Evolutionary conservation across 2,797 vertebrate species (phyloP).

Genomic region (Notolabrus celidotus): DNA sequence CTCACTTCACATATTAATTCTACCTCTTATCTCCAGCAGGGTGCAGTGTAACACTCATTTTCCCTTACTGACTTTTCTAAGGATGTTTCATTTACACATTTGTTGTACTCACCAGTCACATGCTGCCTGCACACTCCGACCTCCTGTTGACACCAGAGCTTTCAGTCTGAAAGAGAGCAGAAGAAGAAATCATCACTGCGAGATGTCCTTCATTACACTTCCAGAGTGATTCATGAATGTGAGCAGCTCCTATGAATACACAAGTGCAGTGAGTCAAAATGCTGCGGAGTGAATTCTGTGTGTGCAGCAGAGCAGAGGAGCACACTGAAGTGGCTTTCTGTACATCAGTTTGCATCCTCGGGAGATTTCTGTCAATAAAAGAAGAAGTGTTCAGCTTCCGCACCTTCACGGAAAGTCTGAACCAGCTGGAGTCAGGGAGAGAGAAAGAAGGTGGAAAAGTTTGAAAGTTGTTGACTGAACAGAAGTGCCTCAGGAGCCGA

Average conservation of each 20-base stretch:
- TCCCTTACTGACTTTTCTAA: background rate
- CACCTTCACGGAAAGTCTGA: constrained; percentile 52
- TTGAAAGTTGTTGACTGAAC: constrained; percentile 28
- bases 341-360: constrained; percentile 4
- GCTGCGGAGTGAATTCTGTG: background rate
- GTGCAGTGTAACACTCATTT: constrained; percentile 41
- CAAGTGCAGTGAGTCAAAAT: background rate
- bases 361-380: constrained; percentile 24
- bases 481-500: constrained; percentile 13
- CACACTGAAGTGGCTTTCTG: background rate
- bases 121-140: constrained; percentile 94
- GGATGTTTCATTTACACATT: background rate
- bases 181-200: no score
- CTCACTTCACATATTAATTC: no score
- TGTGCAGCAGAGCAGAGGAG: constrained; percentile 4
- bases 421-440: background rate
- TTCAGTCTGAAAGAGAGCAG: constrained; percentile 87
- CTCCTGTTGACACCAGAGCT: constrained; percentile 94
- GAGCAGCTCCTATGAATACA: background rate
- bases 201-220: background rate
- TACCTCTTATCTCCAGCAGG: constrained; percentile 53
- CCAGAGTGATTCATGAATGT: background rate
- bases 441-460: constrained; percentile 7
- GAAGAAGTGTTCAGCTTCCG: constrained; percentile 5
- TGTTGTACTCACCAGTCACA: constrained; percentile 93